These are phyloP conservation scores for Pammene fasciana DNA, from an alignment of 2,888 invertebrate genomes.

Conservation along the genomic window DNA sequence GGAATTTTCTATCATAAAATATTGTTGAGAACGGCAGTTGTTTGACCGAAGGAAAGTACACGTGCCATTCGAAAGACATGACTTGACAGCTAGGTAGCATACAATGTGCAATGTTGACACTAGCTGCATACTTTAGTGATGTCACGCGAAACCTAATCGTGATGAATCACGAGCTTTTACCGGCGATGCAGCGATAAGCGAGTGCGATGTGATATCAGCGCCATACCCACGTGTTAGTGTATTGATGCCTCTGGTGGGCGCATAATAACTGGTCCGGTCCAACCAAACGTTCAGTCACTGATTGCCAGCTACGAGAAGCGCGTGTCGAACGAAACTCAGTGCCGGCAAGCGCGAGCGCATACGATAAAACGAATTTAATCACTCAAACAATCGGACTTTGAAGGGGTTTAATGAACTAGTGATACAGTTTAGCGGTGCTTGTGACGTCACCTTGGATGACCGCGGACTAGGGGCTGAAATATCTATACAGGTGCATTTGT, in stretches of 20 bases:
- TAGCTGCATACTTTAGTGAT: slow-evolving; percentile 69
- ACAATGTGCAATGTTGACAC: slow-evolving; percentile 62
- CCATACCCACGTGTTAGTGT: slow-evolving; percentile 74
- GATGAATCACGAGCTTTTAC: slow-evolving; percentile 80
- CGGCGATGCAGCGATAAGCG: slow-evolving; percentile 78
- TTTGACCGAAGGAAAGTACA: neutral
- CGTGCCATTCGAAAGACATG: neutral
- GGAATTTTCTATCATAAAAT: too few relatives aligned
- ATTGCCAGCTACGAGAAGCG: slow-evolving; percentile 72
- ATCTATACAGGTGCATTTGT: slow-evolving; percentile 77
- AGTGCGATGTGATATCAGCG: slow-evolving; percentile 61
- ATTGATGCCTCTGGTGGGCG: slow-evolving; percentile 78
- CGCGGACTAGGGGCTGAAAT: slow-evolving; percentile 59
- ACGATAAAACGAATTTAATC: slow-evolving; percentile 63
- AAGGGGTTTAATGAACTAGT: slow-evolving; percentile 57
- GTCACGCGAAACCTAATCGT: slow-evolving; percentile 76
- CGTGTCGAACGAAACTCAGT: slow-evolving; percentile 63
- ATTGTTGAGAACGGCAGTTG: neutral
- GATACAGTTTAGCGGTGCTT: slow-evolving; percentile 65
- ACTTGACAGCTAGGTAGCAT: slow-evolving; percentile 1
- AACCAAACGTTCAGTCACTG: slow-evolving; percentile 74
- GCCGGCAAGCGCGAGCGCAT: slow-evolving; percentile 70
- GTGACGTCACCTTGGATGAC: slow-evolving; percentile 63
- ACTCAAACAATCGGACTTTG: slow-evolving; percentile 55
- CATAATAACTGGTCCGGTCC: slow-evolving; percentile 79